Percentiles rank a stretch among this genome's conserved stretches.
These are phyloP conservation scores for Arvicanthis niloticus DNA, from an alignment of 2,113 vertebrate genomes.

Conservation along the genomic window DNA sequence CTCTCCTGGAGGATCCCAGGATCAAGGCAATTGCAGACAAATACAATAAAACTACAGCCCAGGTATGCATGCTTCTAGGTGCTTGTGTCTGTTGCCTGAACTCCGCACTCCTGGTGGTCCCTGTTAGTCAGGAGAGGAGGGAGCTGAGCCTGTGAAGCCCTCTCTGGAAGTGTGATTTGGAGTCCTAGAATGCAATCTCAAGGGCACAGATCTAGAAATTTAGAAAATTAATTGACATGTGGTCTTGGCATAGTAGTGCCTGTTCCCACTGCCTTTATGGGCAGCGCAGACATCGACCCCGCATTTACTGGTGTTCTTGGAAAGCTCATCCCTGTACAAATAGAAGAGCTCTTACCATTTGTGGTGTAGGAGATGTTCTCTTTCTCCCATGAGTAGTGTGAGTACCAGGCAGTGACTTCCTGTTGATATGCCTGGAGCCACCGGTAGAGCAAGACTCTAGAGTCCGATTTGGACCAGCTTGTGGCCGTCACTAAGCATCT, in stretches of 20 bases:
- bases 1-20: constrained; percentile 91
- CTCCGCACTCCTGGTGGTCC: not conserved
- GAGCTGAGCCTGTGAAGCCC: not conserved
- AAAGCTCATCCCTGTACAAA: not conserved
- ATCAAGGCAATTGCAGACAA: constrained; percentile 92
- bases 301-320: not conserved
- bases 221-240: not conserved
- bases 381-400: not conserved
- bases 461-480: not conserved
- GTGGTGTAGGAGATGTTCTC: fast-evolving
- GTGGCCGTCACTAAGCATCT: not conserved
- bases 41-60: constrained; percentile 92
- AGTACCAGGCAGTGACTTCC: not conserved
- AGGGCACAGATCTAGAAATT: not conserved
- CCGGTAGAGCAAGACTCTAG: not conserved
- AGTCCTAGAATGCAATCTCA: not conserved
- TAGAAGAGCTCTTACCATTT: no score
- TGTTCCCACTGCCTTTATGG: not conserved
- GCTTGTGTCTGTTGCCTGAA: fast-evolving
- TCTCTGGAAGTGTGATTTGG: not conserved
- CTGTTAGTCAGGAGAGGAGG: not conserved
- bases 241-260: not conserved
- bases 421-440: not conserved
- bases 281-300: fast-evolving
- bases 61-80: constrained; percentile 83